Evolutionary conservation across 2,113 vertebrate species (phyloP).

Genomic region (Myrmecophaga tridactyla): DNA sequence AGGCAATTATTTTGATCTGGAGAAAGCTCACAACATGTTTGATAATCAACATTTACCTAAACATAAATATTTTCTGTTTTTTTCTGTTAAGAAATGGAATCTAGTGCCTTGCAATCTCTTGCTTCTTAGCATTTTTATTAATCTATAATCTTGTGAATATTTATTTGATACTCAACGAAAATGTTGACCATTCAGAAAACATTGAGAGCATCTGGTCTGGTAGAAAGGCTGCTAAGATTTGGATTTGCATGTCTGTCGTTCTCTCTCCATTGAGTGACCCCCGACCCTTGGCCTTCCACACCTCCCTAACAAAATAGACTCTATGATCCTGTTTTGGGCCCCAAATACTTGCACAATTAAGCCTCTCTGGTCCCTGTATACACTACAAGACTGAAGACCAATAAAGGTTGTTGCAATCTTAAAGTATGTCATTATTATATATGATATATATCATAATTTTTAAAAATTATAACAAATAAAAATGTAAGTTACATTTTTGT

Average conservation of each 20-base stretch:
- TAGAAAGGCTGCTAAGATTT: background rate
- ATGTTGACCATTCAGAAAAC: background rate
- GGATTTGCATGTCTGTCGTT: background rate
- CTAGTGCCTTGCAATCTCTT: background rate
- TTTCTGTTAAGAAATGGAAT: background rate
- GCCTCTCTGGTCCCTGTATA: background rate
- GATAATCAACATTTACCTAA: slow-evolving; percentile 23
- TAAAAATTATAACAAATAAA: background rate
- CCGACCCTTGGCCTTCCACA: background rate
- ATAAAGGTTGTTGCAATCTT: background rate
- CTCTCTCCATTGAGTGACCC: background rate
- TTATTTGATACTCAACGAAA: background rate
- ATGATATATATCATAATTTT: background rate
- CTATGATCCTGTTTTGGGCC: background rate
- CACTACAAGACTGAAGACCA: background rate
- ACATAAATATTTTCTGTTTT: slow-evolving; percentile 41
- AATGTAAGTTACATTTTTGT: background rate
- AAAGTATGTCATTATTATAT: background rate
- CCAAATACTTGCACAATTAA: background rate
- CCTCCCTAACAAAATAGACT: background rate
- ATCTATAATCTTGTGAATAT: background rate
- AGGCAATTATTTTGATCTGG: slow-evolving; percentile 43
- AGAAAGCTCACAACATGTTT: slow-evolving; percentile 41
- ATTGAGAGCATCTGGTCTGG: background rate
- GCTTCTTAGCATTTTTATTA: background rate